These are phyloP conservation scores for Ctenopoma multispine DNA, from an alignment of 2,797 vertebrate genomes.

Conservation along the genomic window DNA sequence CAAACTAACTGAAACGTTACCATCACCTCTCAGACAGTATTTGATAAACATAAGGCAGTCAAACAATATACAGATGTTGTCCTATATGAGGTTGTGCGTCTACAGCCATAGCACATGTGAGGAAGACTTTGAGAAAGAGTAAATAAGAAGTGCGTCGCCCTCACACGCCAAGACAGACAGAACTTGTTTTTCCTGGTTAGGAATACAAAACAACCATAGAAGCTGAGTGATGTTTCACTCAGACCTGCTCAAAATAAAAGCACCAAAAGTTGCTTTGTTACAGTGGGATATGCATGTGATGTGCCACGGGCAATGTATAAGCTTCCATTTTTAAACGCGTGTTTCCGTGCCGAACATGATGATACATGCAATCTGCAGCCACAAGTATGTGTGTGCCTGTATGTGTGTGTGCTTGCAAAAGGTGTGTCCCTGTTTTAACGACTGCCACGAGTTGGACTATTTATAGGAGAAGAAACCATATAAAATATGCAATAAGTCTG, in stretches of 20 bases:
- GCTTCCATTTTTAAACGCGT: background rate
- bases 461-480: background rate
- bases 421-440: slow-evolving; percentile 41
- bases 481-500: background rate
- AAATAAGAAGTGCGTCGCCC: background rate
- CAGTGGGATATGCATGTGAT: too few species aligned
- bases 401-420: slow-evolving; percentile 17
- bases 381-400: background rate
- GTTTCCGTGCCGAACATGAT: slow-evolving; percentile 5
- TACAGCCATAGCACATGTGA: background rate
- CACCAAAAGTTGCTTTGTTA: too few species aligned
- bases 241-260: too few species aligned
- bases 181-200: slow-evolving; percentile 49
- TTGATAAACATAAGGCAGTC: background rate
- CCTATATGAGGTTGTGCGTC: background rate
- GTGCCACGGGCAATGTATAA: too few species aligned
- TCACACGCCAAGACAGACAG: background rate
- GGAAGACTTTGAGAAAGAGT: too few species aligned
- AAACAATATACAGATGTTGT: background rate
- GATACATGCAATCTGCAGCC: slow-evolving; percentile 13
- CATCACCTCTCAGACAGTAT: background rate
- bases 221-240: background rate
- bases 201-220: background rate
- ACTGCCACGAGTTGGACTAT: background rate
- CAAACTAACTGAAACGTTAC: too few species aligned